phyloP scores from a whole-genome alignment of 2,113 vertebrate genomes.

The Argyrosomus japonicus region DNA sequence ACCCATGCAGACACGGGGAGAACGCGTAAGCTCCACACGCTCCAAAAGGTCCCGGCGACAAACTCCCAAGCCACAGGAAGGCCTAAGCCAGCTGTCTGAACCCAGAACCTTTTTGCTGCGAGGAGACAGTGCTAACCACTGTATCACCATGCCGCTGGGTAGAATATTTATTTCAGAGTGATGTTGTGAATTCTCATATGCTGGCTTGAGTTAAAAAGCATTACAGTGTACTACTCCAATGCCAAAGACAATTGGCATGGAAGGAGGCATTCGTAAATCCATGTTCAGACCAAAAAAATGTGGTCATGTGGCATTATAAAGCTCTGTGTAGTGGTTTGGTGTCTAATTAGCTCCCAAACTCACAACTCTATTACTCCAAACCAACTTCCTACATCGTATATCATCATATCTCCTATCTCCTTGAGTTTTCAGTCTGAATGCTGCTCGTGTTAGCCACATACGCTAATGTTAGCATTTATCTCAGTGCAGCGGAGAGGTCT shows the following conservation, averaged over 20 bases:
- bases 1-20: too few species aligned
- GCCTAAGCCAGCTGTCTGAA: too few species aligned
- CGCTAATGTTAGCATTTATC: neutral
- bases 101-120: too few species aligned
- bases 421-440: neutral
- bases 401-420: neutral
- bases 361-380: neutral
- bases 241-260: neutral
- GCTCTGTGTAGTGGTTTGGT: neutral
- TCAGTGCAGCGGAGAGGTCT: neutral
- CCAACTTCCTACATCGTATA: neutral
- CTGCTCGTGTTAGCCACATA: neutral
- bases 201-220: neutral
- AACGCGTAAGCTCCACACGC: too few species aligned
- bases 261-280: neutral
- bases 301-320: neutral
- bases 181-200: neutral
- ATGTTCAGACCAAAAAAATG: neutral
- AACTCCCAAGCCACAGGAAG: too few species aligned
- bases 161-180: neutral
- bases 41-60: too few species aligned
- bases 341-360: neutral
- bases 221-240: neutral
- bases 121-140: too few species aligned
- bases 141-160: neutral